Evolutionary conservation across 2,888 invertebrate genomes (phyloP).

Genomic region (Dusona sp.): DNA sequence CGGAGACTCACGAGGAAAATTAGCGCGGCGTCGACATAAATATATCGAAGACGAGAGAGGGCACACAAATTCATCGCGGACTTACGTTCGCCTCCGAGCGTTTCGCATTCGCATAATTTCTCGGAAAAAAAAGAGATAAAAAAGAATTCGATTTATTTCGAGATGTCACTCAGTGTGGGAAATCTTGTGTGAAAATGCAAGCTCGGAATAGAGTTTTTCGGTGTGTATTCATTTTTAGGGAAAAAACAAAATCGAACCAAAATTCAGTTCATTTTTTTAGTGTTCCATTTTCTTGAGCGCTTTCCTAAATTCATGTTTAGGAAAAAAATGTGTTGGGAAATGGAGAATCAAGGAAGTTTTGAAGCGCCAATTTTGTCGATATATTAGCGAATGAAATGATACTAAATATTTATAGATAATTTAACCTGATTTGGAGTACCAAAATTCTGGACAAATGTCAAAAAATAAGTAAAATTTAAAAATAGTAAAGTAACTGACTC

Average conservation of each 20-base stretch:
- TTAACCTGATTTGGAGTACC: no score
- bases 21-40: conserved; percentile 80
- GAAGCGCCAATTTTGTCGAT: no score
- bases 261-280: no score
- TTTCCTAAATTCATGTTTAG: no score
- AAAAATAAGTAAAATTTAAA: background rate
- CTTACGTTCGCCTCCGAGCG: background rate
- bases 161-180: background rate
- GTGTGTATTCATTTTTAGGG: no score
- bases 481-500: background rate
- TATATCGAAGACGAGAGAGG: conserved; percentile 76
- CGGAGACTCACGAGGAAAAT: conserved; percentile 67
- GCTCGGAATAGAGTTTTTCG: background rate
- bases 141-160: background rate
- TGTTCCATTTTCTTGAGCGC: no score
- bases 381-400: no score
- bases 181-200: background rate
- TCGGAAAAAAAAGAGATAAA: background rate
- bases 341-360: no score
- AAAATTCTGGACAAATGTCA: no score
- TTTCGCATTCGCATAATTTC: conserved; percentile 14
- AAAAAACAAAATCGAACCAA: no score
- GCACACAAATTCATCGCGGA: conserved; percentile 4
- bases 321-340: no score
- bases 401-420: no score